Evolutionary conservation across 1,140 invertebrate genomes (phyloP), one percentile per base, ranked within the genome.

Genomic region (Hermetia illucens): DNA sequence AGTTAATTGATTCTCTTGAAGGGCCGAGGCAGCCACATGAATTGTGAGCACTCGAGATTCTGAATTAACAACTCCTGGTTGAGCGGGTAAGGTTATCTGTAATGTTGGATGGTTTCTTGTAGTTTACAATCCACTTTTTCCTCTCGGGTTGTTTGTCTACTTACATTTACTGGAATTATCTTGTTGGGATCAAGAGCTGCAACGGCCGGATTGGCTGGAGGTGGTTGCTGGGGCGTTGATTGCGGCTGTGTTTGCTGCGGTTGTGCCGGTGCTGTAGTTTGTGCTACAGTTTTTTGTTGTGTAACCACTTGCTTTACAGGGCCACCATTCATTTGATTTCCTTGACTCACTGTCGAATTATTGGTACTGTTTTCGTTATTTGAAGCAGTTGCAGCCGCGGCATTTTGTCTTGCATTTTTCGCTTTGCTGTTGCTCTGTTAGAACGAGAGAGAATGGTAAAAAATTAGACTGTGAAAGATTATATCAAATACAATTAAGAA

Each of bases 1-100:
- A 41, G 71, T 71, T 17, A 73, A 48, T 48, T 71, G 70, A 52
- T 72, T 72, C 60, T 79, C 75, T 64, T 81, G 78, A 34, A 88
- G 66, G 18, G 81, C 79, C 13, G 81, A 78, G 20, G 82, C 81
- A 45, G 84, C 83, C 49, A 90, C 85, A 60, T 87, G 80, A 53
- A 88, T 82, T 8, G 81, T 82, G 38, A 87, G 71, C 25, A 79
- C 70, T 50, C 79, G 68, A 46, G 75, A 71, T 48, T 73, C 71
- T 40, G 72, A 71, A 36, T 75, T 77, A 10, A 70, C 67, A 27
- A 74, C 70, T 37, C 73, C 71, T 20, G 74, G 66, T 43, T 78
- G 76, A 30, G 78, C 72, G 24, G 83, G 83, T 45, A 87, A 61
- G 4, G 55, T 58, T 21, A 58, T 58, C 55, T 58, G 21, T 9